Percentiles rank a stretch among this genome's conserved stretches.
Evolutionary conservation across 2,797 vertebrate species (phyloP).

Genomic region (Okamejei kenojei): DNA sequence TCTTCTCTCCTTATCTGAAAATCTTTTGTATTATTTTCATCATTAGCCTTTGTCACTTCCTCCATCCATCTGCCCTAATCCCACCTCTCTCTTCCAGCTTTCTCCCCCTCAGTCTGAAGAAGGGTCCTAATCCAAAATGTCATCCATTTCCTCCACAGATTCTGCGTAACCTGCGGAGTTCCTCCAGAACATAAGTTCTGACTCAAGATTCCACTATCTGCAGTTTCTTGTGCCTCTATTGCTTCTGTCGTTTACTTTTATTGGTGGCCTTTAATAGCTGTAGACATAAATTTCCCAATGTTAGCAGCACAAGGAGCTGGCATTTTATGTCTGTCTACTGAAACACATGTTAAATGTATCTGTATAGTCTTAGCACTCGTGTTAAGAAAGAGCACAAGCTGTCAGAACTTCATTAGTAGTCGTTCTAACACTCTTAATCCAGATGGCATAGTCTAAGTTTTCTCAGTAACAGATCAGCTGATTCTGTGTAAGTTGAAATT

Average conservation of each 20-base stretch:
- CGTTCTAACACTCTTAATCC: background rate
- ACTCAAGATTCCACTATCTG: too few species aligned
- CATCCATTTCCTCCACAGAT: too few species aligned
- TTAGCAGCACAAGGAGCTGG: background rate
- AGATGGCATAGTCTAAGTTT: background rate
- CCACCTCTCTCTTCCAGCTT: too few species aligned
- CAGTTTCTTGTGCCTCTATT: too few species aligned
- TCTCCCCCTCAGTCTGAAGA: too few species aligned
- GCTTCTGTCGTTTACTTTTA: background rate
- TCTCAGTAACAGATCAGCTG: slow-evolving; percentile 4
- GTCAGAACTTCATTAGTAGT: slow-evolving; percentile 21
- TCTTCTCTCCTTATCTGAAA: too few species aligned
- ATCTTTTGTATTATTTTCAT: too few species aligned
- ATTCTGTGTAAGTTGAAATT: background rate
- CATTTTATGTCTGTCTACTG: background rate
- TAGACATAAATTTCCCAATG: background rate
- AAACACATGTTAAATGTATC: background rate
- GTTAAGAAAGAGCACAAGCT: background rate
- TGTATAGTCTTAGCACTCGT: background rate
- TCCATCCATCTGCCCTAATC: too few species aligned
- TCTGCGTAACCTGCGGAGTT: too few species aligned
- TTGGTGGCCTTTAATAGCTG: background rate
- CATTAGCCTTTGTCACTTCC: too few species aligned
- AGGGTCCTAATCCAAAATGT: too few species aligned
- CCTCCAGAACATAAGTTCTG: too few species aligned